A percentile compares a stretch with the other conserved stretches of the same genome.
phyloP scores from a whole-genome alignment of 92 coral and sea anemone species.

The Parazoanthus atlanticus region DNA sequence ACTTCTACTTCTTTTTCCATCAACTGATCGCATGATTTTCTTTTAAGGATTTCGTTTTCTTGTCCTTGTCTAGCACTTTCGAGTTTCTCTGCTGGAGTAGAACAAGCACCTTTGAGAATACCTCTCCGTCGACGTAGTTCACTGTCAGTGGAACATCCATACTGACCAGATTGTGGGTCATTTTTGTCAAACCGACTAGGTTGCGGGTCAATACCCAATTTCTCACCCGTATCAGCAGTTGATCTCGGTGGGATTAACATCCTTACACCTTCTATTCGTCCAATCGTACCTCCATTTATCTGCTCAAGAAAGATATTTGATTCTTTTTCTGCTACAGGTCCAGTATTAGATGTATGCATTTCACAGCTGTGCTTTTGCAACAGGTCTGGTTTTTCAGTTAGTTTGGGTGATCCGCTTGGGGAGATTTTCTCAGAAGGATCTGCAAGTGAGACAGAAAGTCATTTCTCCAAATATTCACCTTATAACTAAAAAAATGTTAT shows the following conservation, averaged over 20 bases:
- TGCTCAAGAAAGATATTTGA: background rate
- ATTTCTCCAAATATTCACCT: background rate
- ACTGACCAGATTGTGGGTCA: background rate
- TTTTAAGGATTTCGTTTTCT: background rate
- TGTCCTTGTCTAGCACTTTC: background rate
- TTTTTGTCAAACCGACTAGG: background rate
- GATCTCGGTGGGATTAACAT: background rate
- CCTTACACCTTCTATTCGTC: background rate
- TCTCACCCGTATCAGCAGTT: background rate
- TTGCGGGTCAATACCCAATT: background rate
- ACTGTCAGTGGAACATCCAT: background rate
- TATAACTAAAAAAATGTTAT: no score
- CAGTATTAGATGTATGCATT: background rate
- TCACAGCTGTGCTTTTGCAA: background rate
- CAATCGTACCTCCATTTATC: background rate
- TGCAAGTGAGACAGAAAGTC: background rate
- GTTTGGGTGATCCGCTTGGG: background rate
- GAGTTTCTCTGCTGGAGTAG: background rate
- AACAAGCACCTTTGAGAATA: constrained; percentile 12
- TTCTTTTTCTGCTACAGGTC: background rate
- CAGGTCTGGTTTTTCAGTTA: background rate
- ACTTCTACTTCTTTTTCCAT: background rate
- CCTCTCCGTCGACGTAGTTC: background rate
- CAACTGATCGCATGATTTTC: background rate
- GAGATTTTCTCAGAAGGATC: background rate